A percentile compares a stretch with the other conserved stretches of the same genome.
Conservation (phyloP, 1,140 invertebrate species). For the Episyrphus balteatus region DNA sequence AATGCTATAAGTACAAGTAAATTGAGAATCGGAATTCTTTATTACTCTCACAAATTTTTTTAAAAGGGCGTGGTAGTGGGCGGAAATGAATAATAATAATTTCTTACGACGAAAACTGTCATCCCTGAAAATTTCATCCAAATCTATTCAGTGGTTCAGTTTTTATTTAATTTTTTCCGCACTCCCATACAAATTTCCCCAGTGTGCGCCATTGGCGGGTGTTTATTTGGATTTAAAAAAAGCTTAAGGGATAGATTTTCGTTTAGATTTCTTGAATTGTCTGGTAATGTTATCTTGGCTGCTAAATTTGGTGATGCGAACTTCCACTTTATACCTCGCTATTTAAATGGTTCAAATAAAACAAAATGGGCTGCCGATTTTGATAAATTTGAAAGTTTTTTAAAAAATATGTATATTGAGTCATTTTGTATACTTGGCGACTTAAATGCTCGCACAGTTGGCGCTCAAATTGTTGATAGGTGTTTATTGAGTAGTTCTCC, state of each 20-base stretch:
- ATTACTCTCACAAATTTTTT: no score
- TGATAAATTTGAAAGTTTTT: background rate
- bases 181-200: no score
- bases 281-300: background rate
- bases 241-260: background rate
- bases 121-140: no score
- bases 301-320: background rate
- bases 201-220: no score
- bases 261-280: background rate
- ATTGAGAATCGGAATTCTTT: no score
- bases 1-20: no score
- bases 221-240: background rate
- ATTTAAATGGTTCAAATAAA: background rate
- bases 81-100: no score
- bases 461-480: background rate
- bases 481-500: background rate
- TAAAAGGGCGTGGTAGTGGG: no score
- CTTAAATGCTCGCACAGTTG: background rate
- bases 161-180: no score
- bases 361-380: background rate
- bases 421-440: background rate
- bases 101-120: no score
- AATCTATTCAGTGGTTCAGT: no score
- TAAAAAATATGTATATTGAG: background rate
- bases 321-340: background rate